Percentiles rank a stretch among this genome's conserved stretches.
Evolutionary conservation across 2,888 invertebrate genomes (phyloP).

Genomic region (Patella caerulea): DNA sequence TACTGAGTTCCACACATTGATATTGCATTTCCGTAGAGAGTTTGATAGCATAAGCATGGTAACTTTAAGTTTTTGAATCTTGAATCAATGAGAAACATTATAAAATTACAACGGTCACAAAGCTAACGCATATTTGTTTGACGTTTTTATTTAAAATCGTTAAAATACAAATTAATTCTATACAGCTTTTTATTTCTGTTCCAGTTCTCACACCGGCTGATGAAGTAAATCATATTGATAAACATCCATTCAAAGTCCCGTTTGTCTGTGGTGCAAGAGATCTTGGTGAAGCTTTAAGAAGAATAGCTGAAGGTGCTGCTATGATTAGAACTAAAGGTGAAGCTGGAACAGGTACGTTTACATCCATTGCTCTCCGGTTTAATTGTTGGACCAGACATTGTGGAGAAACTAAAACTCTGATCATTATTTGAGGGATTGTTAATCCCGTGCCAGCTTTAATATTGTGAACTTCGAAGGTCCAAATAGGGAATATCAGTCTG

Average conservation of each 20-base stretch:
- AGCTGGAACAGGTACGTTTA: slow-evolving; percentile 62
- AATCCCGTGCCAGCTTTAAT: too few relatives aligned
- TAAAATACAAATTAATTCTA: background rate
- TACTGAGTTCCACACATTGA: too few relatives aligned
- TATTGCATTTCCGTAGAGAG: too few relatives aligned
- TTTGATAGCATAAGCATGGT: too few relatives aligned
- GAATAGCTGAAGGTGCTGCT: slow-evolving; percentile 66
- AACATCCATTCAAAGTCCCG: slow-evolving; percentile 64
- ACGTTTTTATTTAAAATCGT: background rate
- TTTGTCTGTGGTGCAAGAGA: slow-evolving; percentile 68
- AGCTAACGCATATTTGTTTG: background rate
- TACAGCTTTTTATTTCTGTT: slow-evolving; percentile 19
- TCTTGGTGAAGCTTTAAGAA: slow-evolving; percentile 65
- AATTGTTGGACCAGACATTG: too few relatives aligned
- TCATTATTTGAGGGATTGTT: too few relatives aligned
- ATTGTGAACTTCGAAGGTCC: too few relatives aligned
- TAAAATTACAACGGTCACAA: background rate
- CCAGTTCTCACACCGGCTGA: slow-evolving; percentile 66
- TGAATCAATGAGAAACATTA: background rate
- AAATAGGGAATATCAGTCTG: too few relatives aligned
- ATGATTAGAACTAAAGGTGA: slow-evolving; percentile 69
- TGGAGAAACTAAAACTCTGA: too few relatives aligned
- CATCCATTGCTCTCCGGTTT: too few relatives aligned
- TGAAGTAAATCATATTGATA: slow-evolving; percentile 65
- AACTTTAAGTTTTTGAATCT: background rate